Evolutionary conservation across 2,113 vertebrate genomes (phyloP), one percentile per base, ranked within the genome.

Genomic region (Etheostoma cragini): DNA sequence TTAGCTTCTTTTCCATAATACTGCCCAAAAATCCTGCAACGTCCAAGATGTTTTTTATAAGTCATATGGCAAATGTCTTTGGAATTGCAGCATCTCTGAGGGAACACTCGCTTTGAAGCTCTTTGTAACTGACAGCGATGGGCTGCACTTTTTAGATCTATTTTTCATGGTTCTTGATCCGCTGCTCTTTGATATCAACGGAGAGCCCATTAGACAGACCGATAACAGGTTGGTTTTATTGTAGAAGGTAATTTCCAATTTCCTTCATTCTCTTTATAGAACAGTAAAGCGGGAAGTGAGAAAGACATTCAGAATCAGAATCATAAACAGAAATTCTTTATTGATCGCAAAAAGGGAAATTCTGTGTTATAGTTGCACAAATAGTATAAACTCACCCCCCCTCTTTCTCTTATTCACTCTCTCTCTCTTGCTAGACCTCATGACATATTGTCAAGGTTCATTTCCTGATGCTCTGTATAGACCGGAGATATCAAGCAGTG

Each of bases 121-220:
- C 12, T 24, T n/a, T 68, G 53, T 61, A 76, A 78, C 54, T 57
- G 66, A 68, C 26, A 45, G 64, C 3, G 8, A 38, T 47, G 33
- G 49, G 72, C 76, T 75, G 46, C 60, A 54, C 54, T 56, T 81
- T 79, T 78, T 50, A 46, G 57, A 81, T 81, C 45, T 49, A 83
- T 74, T 77, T 84, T 80, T 80, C 30, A 86, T 77, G 50, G 60
- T 62, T 69, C 62, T 68, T 80, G 63, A 81, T 73, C 76, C 6
- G 35, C 11, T 10, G 53, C 53, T 73, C 80, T 87, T 87, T 81
- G 80, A 89, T 78, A 72, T 47, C 46, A 24, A 38, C 75, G 71
- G 80, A 78, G 67, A 81, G 65, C 56, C 61, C 45, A 81, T 58
- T 67, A 66, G 73, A 75, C 58, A 33, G 71, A 24, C 73, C 2